Percentiles rank a stretch among this genome's conserved stretches.
Evolutionary conservation across 2,888 invertebrate genomes (phyloP).

Genomic region (Acrocera orbiculus): DNA sequence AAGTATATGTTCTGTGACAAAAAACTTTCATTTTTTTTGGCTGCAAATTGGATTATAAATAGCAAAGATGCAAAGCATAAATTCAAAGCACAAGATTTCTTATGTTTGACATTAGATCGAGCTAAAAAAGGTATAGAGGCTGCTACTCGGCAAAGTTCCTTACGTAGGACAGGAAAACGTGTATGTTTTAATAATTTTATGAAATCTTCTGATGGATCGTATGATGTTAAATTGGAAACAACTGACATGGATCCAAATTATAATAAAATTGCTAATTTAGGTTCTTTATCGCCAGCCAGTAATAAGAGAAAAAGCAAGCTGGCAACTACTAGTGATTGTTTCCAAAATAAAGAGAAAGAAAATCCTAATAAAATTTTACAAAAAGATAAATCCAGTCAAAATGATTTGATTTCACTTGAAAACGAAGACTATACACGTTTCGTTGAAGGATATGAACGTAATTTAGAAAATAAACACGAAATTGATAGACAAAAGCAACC

Average conservation of each 20-base stretch:
- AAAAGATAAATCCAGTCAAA: constrained; percentile 8
- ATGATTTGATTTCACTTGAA: constrained; percentile 10
- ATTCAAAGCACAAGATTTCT: constrained; percentile 16
- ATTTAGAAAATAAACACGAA: constrained; percentile 12
- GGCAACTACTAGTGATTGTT: constrained; percentile 11
- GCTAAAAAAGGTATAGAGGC: constrained; percentile 15
- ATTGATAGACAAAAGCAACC: constrained; percentile 10
- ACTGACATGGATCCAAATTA: too few species aligned
- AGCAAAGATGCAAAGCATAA: constrained; percentile 16
- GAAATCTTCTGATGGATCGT: constrained; percentile 2
- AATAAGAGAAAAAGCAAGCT: constrained; percentile 8
- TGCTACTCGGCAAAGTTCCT: not conserved
- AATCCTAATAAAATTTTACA: constrained; percentile 3
- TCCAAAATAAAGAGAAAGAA: constrained; percentile 5
- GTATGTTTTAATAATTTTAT: not conserved
- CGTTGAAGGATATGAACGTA: constrained; percentile 18
- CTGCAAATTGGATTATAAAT: constrained; percentile 20
- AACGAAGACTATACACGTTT: constrained; percentile 18
- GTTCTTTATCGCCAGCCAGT: constrained; percentile 4
- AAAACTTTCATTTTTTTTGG: constrained; percentile 18
- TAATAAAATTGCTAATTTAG: constrained; percentile 1
- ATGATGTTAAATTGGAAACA: not conserved
- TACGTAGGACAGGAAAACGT: not conserved
- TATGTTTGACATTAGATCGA: constrained; percentile 19
- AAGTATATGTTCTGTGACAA: constrained; percentile 19